Conservation (phyloP, 2,888 invertebrate genomes). For the Biston betularia region DNA sequence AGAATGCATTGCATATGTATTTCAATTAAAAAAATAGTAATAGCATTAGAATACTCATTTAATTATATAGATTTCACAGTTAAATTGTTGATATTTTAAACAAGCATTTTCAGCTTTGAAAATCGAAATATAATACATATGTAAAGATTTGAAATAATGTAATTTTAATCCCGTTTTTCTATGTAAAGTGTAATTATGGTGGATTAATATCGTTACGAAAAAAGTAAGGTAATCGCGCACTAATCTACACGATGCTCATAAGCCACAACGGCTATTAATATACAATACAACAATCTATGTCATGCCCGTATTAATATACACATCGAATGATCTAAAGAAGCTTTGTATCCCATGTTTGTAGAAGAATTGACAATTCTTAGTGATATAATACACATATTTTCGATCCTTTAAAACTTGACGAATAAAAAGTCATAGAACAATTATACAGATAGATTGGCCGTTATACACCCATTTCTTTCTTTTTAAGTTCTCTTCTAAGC, state of each 20-base stretch:
- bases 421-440: too few species aligned
- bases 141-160: constrained; percentile 18
- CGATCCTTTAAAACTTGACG: too few species aligned
- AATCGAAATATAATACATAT: constrained; percentile 23
- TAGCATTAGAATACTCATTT: constrained; percentile 17
- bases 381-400: too few species aligned
- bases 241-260: not conserved
- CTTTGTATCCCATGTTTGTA: not conserved
- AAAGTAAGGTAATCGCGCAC: constrained; percentile 12
- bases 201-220: not conserved
- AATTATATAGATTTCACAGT: constrained; percentile 13
- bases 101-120: constrained; percentile 24
- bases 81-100: constrained; percentile 10
- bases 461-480: too few species aligned
- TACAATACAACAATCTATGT: not conserved
- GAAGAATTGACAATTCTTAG: not conserved
- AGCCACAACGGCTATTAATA: not conserved
- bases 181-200: constrained; percentile 16
- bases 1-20: not conserved
- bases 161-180: constrained; percentile 22
- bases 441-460: too few species aligned
- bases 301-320: too few species aligned
- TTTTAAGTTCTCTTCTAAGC: too few species aligned
- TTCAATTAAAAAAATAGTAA: constrained; percentile 4
- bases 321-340: too few species aligned